A percentile compares a stretch with the other conserved stretches of the same genome.
phyloP scores from a whole-genome alignment of 2,113 vertebrate genomes.

The Malurus cyaneus region DNA sequence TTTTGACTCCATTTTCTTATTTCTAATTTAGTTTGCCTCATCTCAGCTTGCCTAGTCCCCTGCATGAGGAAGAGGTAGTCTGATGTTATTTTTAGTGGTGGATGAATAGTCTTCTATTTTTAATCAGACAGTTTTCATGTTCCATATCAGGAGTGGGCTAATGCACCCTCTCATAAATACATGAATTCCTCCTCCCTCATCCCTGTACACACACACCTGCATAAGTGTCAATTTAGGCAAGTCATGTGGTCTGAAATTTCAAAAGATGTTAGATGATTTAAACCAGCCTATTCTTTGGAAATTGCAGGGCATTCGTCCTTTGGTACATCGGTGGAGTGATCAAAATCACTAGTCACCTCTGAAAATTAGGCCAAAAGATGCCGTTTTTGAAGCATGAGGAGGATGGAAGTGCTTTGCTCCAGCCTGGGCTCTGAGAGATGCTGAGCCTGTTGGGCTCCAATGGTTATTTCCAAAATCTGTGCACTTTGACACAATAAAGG shows the following conservation, averaged over 20 bases:
- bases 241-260: slow-evolving; percentile 44
- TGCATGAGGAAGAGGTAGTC: neutral
- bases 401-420: neutral
- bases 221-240: slow-evolving; percentile 54
- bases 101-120: slow-evolving; percentile 58
- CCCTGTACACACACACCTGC: slow-evolving; percentile 33
- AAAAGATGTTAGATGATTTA: slow-evolving; percentile 17
- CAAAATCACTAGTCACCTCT: neutral
- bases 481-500: neutral
- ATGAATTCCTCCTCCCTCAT: slow-evolving; percentile 15
- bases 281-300: slow-evolving; percentile 30
- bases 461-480: neutral
- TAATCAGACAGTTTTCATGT: slow-evolving; percentile 43
- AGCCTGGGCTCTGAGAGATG: neutral
- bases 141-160: slow-evolving; percentile 34
- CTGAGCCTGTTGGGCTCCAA: neutral
- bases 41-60: neutral
- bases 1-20: neutral
- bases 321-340: neutral
- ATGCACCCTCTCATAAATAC: slow-evolving; percentile 36
- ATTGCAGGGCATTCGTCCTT: slow-evolving; percentile 18
- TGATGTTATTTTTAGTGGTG: slow-evolving; percentile 41
- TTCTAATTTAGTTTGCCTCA: neutral
- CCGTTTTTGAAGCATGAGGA: neutral
- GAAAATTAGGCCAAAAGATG: slow-evolving; percentile 6